Conservation (phyloP, 2,888 invertebrate species). For the Melinaea menophilus region DNA sequence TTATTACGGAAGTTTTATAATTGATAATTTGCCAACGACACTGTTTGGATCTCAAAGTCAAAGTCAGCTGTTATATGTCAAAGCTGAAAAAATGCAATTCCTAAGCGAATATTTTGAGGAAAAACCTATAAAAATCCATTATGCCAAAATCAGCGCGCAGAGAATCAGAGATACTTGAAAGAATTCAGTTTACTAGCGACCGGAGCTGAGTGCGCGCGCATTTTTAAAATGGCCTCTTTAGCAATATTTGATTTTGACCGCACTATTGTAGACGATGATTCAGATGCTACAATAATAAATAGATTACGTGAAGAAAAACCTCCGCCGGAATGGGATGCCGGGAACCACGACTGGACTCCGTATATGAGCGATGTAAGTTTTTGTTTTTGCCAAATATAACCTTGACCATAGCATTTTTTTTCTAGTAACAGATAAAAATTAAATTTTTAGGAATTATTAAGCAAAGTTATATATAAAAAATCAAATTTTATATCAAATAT, state of each 20-base stretch:
- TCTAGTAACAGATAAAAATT: no score
- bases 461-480: no score
- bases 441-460: no score
- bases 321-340: constrained; percentile 64
- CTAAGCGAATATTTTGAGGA: constrained; percentile 12
- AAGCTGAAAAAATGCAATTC: neutral
- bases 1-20: no score
- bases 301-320: constrained; percentile 60
- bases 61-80: constrained; percentile 9
- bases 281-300: constrained; percentile 66
- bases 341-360: constrained; percentile 66
- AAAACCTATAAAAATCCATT: constrained; percentile 37
- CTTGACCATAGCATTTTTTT: no score
- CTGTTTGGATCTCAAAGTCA: constrained; percentile 10
- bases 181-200: constrained; percentile 23
- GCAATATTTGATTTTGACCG: constrained; percentile 72
- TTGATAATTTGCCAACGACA: neutral
- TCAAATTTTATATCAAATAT: no score
- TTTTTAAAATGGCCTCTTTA: constrained; percentile 52
- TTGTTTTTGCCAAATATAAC: neutral
- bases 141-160: constrained; percentile 29
- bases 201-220: constrained; percentile 41
- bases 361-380: constrained; percentile 72
- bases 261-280: constrained; percentile 66
- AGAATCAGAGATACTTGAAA: constrained; percentile 31